Evolutionary conservation across 2,888 invertebrate genomes (phyloP).

Genomic region (Sphaerophoria taeniata): DNA sequence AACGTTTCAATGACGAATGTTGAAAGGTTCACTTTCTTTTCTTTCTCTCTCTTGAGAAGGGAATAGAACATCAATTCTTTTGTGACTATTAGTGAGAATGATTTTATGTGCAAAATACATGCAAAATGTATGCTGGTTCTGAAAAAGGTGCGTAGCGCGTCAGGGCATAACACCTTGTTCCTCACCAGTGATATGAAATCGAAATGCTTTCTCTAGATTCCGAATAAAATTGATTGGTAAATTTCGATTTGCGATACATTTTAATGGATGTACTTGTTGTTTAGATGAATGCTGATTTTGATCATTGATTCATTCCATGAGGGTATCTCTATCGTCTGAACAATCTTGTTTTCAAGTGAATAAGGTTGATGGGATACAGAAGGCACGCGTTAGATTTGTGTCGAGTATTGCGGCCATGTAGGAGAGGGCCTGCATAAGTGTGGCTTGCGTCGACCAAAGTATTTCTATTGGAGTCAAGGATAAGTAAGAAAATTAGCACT

Average conservation of each 20-base stretch:
- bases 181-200: conserved; percentile 1
- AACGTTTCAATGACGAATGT: neutral
- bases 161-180: conserved; percentile 7
- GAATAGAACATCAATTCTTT: neutral
- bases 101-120: conserved; percentile 1
- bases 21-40: conserved; percentile 31
- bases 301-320: conserved; percentile 3
- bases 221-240: conserved; percentile 25
- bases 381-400: conserved; percentile 6
- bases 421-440: neutral
- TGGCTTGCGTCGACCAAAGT: too few species aligned
- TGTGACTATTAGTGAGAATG: neutral
- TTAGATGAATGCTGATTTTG: neutral
- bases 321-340: neutral
- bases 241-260: conserved; percentile 15
- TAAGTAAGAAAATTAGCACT: too few species aligned
- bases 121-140: conserved; percentile 33
- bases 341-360: neutral
- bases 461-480: too few species aligned
- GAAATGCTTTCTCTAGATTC: neutral
- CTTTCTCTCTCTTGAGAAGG: conserved; percentile 1
- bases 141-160: neutral
- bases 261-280: conserved; percentile 25
- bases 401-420: neutral
- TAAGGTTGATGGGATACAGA: neutral